phyloP scores from a whole-genome alignment of 2,113 vertebrate genomes.

The Lathamus discolor region DNA sequence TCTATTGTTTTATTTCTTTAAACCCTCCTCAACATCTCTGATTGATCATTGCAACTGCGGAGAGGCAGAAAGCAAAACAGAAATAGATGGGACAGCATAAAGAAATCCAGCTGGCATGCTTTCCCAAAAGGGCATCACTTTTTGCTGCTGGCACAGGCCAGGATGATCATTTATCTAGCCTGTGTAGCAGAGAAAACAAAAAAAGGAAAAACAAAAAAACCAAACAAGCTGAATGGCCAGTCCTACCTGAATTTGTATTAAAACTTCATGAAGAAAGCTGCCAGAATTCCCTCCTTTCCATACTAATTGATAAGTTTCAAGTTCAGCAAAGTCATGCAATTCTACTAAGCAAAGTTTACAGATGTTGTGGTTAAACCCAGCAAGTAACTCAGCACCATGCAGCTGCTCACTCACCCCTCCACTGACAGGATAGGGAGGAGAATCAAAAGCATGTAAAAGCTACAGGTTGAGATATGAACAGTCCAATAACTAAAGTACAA shows the following conservation, averaged over 20 bases:
- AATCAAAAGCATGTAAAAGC: not conserved
- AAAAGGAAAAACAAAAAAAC: not conserved
- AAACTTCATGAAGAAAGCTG: not conserved
- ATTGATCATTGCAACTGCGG: not conserved
- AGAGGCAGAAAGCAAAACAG: not conserved
- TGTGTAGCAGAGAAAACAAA: not conserved
- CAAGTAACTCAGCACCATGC: not conserved
- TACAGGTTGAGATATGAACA: not conserved
- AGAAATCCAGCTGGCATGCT: accelerated
- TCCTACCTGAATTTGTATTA: not conserved
- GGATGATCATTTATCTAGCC: not conserved
- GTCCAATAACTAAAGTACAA: not conserved
- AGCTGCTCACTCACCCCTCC: not conserved
- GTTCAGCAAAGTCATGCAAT: not conserved
- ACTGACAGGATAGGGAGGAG: not conserved
- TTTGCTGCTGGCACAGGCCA: not conserved
- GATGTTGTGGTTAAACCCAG: not conserved
- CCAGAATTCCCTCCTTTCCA: not conserved
- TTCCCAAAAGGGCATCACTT: not conserved
- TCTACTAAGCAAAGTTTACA: not conserved
- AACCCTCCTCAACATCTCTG: not conserved
- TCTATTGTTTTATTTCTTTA: not conserved
- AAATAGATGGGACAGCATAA: not conserved
- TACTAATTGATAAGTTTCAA: not conserved
- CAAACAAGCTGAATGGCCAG: not conserved